phyloP scores from a whole-genome alignment of 2,797 vertebrate genomes.

The Antrozous pallidus region DNA sequence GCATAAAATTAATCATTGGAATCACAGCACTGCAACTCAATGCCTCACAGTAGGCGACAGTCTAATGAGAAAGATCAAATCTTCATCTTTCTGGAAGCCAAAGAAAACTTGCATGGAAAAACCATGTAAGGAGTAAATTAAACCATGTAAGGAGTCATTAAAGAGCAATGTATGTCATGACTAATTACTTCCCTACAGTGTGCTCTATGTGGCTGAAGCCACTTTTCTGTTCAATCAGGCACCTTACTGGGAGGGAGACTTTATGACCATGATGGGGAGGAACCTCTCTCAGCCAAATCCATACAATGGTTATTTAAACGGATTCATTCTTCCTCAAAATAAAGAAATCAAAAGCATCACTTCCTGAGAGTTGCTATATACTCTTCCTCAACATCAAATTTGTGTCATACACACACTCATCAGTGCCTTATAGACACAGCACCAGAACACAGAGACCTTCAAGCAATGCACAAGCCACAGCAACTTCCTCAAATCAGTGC shows the following conservation, averaged over 20 bases:
- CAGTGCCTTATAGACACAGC: neutral
- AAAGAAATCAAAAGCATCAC: neutral
- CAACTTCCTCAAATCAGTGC: neutral
- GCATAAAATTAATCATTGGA: neutral
- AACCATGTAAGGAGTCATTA: neutral
- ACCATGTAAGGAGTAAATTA: neutral
- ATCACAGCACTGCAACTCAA: neutral
- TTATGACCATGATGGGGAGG: rapidly evolving
- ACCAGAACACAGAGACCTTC: neutral
- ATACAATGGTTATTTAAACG: neutral
- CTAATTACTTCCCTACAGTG: neutral
- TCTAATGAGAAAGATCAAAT: neutral
- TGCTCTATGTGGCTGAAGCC: neutral
- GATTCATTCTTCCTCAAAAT: neutral
- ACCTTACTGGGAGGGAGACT: neutral
- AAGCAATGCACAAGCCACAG: neutral
- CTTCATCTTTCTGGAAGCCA: neutral
- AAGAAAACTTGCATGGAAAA: neutral
- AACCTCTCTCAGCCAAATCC: neutral
- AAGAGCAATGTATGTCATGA: neutral
- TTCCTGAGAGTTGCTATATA: neutral
- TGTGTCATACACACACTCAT: neutral
- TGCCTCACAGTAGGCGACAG: neutral
- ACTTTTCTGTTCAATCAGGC: neutral
- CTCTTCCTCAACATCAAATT: neutral